Evolutionary conservation across 2,113 vertebrate species (phyloP).

Genomic region (Kryptolebias marmoratus): DNA sequence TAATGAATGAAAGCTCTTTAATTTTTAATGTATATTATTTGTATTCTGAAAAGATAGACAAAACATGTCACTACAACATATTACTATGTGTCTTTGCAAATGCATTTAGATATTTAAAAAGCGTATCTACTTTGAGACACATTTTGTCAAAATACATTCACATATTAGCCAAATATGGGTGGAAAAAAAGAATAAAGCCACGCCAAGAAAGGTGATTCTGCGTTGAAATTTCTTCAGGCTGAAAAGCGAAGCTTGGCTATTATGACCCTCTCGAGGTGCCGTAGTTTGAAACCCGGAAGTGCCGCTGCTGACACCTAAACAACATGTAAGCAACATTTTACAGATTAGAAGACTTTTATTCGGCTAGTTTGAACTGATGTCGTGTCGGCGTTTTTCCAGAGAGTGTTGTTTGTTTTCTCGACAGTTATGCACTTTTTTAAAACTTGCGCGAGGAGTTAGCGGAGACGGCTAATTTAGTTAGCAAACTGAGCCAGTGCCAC

Average conservation of each 20-base stretch:
- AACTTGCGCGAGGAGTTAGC: constrained; percentile 4
- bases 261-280: constrained; percentile 30
- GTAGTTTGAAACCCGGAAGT: constrained; percentile 62
- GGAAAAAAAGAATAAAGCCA: too few relatives aligned
- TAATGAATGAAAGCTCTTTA: too few relatives aligned
- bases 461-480: constrained; percentile 38
- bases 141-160: too few relatives aligned
- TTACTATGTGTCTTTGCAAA: too few relatives aligned
- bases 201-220: too few relatives aligned
- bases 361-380: fast-evolving
- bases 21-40: too few relatives aligned
- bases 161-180: too few relatives aligned
- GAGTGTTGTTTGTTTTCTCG: neutral
- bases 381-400: fast-evolving
- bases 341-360: fast-evolving
- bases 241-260: neutral
- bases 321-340: constrained; percentile 65
- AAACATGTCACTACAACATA: too few relatives aligned
- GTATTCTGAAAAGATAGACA: too few relatives aligned
- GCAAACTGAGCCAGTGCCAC: constrained; percentile 65
- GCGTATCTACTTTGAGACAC: too few relatives aligned
- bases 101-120: too few relatives aligned
- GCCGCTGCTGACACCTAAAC: constrained; percentile 14
- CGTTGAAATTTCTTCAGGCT: too few relatives aligned
- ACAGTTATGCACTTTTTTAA: neutral